Conservation (phyloP, 2,888 invertebrate species). For the Caenorhabditis imperialis region DNA sequence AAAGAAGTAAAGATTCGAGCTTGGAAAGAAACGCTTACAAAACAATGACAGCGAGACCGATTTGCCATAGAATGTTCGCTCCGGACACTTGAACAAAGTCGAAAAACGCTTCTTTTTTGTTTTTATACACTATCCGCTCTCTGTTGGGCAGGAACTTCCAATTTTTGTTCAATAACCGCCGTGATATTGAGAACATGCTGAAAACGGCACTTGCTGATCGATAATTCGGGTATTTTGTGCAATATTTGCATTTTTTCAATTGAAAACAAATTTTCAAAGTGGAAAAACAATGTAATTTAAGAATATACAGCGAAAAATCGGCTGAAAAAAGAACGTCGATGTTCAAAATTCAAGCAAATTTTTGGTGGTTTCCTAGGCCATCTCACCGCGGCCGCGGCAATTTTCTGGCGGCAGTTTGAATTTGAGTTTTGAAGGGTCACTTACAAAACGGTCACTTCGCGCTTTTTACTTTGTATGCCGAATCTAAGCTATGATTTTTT, state of each 20-base stretch:
- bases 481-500: too few species aligned
- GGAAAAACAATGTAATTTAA: too few species aligned
- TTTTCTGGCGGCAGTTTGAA: neutral
- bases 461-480: too few species aligned
- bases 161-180: constrained; percentile 45
- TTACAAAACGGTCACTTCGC: too few species aligned
- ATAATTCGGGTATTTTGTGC: too few species aligned
- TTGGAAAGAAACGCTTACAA: constrained; percentile 45
- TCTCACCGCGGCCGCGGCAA: neutral
- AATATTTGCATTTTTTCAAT: neutral
- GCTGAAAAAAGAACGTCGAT: too few species aligned
- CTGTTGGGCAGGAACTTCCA: constrained; percentile 58
- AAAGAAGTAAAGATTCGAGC: constrained; percentile 11
- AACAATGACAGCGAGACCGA: constrained; percentile 60
- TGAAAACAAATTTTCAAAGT: too few species aligned
- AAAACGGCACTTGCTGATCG: too few species aligned
- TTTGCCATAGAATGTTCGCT: constrained; percentile 59
- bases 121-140: constrained; percentile 57
- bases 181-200: constrained; percentile 45
- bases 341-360: neutral
- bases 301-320: too few species aligned
- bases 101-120: constrained; percentile 57
- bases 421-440: too few species aligned
- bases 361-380: neutral
- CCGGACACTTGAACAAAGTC: constrained; percentile 67